Percentiles rank a stretch among this genome's conserved stretches.
Evolutionary conservation across 2,888 invertebrate species (phyloP).

Genomic region (Drosophila meridiana): DNA sequence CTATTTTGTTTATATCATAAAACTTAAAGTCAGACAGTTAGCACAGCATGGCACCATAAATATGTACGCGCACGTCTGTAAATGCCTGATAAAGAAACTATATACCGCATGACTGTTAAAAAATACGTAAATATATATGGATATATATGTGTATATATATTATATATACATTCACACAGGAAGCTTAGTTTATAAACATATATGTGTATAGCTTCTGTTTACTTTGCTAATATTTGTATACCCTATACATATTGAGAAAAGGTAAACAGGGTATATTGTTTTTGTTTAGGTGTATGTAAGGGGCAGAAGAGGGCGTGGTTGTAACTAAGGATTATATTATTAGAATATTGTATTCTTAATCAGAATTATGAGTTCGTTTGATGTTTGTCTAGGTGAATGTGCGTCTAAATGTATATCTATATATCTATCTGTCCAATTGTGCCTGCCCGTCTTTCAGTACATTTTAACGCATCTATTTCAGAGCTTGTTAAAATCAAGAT

Average conservation of each 20-base stretch:
- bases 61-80: conserved; percentile 35
- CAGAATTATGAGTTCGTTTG: background rate
- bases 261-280: background rate
- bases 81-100: conserved; percentile 36
- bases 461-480: too few species aligned
- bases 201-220: conserved; percentile 26
- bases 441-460: too few species aligned
- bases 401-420: accelerated
- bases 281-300: background rate
- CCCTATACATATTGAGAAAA: background rate
- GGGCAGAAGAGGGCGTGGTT: background rate
- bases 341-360: background rate
- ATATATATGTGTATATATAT: conserved; percentile 6
- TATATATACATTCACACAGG: conserved; percentile 10
- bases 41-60: conserved; percentile 43
- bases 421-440: background rate
- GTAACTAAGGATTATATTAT: background rate
- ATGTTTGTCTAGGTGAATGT: background rate
- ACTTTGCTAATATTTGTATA: conserved; percentile 14
- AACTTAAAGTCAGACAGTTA: conserved; percentile 19
- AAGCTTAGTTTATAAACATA: conserved; percentile 14
- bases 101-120: conserved; percentile 35
- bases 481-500: too few species aligned
- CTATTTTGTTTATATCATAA: conserved; percentile 40
- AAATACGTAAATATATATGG: conserved; percentile 17